Evolutionary conservation across 2,888 invertebrate genomes (phyloP).

Genomic region (Microplitis manilae): DNA sequence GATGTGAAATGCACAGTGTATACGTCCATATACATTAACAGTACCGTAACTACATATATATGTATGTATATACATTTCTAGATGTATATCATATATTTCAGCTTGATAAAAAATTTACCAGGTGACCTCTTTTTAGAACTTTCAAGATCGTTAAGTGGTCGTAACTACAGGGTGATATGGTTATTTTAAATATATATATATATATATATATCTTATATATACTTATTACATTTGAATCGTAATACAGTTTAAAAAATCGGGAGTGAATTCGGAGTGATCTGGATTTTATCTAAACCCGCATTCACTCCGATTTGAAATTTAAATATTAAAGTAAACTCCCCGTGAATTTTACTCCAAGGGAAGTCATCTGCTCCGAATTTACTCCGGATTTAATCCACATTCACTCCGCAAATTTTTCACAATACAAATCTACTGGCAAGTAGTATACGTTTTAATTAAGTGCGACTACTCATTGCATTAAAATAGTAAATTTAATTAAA

Average conservation of each 20-base stretch:
- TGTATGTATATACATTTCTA: background rate
- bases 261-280: too few relatives aligned
- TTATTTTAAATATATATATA: slow-evolving; percentile 4
- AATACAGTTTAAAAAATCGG: too few relatives aligned
- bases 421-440: background rate
- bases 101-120: slow-evolving; percentile 2
- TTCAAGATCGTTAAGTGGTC: background rate
- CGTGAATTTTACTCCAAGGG: too few relatives aligned
- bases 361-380: too few relatives aligned
- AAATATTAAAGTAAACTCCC: too few relatives aligned
- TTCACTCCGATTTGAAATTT: too few relatives aligned
- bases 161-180: slow-evolving; percentile 28
- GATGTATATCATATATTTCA: background rate
- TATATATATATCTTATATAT: background rate
- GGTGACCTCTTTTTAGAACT: background rate
- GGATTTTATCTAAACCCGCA: too few relatives aligned
- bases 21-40: slow-evolving; percentile 19
- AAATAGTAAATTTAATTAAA: too few relatives aligned
- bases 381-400: too few relatives aligned
- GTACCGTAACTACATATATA: background rate
- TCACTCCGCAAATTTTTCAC: too few relatives aligned
- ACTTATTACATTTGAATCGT: background rate
- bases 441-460: background rate
- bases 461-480: background rate
- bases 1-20: background rate